Evolutionary conservation across 2,797 vertebrate genomes (phyloP), one percentile per base, ranked within the genome.

Genomic region (Acanthopagrus latus): DNA sequence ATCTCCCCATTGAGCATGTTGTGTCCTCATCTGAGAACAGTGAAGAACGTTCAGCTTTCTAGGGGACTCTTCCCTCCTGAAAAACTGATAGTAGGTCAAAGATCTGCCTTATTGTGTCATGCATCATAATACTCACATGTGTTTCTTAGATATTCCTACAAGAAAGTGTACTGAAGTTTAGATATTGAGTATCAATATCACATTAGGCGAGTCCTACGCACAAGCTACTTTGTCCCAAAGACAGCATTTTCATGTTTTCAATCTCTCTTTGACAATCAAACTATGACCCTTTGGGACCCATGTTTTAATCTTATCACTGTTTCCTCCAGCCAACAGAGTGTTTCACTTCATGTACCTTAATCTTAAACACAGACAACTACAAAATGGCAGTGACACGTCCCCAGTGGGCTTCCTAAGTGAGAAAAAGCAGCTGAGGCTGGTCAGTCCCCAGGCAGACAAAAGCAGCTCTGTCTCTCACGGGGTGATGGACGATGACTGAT

Each of bases 401-500:
- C 17, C 5, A 84, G 83, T 64, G 81, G 81, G 59, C 77, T 82
- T 63, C n/a, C 57, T 71, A 76, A 81, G 84, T 84, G 85, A 84
- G 83, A 78, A 74, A 71, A 88, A 83, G 84, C 90, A 89, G 91
- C 91, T 88, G 89, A 91, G 86, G 70, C 62, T 48, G 13, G 47
- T 64, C 66, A 38, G 17, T 67, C 71, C 77, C 71, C 80, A 25
- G 25, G 71, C 71, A 71, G 85, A 93, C 91, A 93, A 94, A 91
- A 86, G 89, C 88, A 72, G 75, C 74, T 81, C 88, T 91, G 90
- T 92, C 81, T 88, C 80, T 77, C 46, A 56, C 6, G 48, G 48
- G 62, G 72, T 91, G 90, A 94, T 86, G 88, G 91, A 92, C 25
- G 88, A 93, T 91, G 93, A 94, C 90, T 84, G 91, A 93, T 90